A percentile compares a stretch with the other conserved stretches of the same genome.
Evolutionary conservation across 1,140 invertebrate species (phyloP).

Genomic region (Lycorma delicatula): DNA sequence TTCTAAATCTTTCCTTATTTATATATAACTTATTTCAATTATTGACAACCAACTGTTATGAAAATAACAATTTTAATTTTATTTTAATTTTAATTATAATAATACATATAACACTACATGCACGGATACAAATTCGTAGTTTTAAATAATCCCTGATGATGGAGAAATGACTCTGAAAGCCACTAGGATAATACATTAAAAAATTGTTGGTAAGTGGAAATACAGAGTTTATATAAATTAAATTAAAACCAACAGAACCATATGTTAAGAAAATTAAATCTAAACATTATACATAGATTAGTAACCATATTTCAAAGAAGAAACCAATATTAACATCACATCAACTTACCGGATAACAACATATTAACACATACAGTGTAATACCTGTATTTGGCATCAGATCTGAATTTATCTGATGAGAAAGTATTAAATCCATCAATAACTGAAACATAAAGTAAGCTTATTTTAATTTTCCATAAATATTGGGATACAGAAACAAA

Average conservation of each 20-base stretch:
- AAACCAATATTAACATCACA: slow-evolving; percentile 7
- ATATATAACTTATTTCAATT: too few species aligned
- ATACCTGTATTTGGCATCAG: slow-evolving; percentile 49
- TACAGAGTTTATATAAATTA: neutral
- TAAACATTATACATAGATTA: neutral
- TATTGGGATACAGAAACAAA: slow-evolving; percentile 19
- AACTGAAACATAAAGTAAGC: slow-evolving; percentile 41
- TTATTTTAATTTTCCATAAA: too few species aligned
- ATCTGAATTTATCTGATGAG: slow-evolving; percentile 58
- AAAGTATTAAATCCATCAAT: slow-evolving; percentile 56
- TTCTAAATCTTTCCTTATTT: too few species aligned
- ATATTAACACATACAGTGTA: slow-evolving; percentile 60
- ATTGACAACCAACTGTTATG: too few species aligned
- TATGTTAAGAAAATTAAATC: neutral
- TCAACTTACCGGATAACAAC: slow-evolving; percentile 54
- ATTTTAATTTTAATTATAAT: too few species aligned
- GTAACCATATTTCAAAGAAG: neutral
- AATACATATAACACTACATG: too few species aligned
- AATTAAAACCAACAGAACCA: neutral
- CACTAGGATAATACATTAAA: neutral
- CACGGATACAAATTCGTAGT: too few species aligned
- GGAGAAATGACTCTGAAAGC: neutral
- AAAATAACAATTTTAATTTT: too few species aligned
- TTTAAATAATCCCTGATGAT: too few species aligned
- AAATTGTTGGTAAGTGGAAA: neutral